These are phyloP conservation scores for Sylvicapra grimmia DNA, from an alignment of 2,113 vertebrate genomes.

Conservation along the genomic window DNA sequence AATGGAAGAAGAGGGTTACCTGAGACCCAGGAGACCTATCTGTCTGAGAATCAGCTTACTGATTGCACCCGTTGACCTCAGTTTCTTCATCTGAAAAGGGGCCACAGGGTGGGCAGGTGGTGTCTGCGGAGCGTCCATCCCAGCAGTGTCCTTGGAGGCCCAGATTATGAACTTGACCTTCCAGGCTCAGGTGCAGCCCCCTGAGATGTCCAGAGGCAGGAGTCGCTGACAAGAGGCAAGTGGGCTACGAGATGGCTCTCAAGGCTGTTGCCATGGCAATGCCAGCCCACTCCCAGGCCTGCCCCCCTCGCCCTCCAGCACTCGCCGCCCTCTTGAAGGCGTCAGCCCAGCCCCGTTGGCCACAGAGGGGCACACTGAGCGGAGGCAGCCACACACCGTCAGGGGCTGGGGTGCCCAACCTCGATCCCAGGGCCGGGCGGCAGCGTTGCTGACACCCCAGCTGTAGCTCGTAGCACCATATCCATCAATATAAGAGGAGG, in stretches of 20 bases:
- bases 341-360: background rate
- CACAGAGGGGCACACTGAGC: background rate
- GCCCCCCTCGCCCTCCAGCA: background rate
- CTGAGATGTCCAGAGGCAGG: background rate
- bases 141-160: background rate
- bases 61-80: background rate
- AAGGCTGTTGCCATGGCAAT: background rate
- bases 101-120: rapidly evolving
- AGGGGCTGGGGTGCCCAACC: background rate
- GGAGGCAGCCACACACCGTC: rapidly evolving
- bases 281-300: background rate
- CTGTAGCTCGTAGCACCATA: background rate
- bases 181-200: background rate
- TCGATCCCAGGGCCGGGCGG: background rate
- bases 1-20: rapidly evolving
- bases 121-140: rapidly evolving
- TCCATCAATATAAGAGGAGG: background rate
- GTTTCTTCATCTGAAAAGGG: background rate
- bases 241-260: background rate
- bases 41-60: background rate
- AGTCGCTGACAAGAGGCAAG: background rate
- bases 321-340: background rate
- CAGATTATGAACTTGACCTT: background rate
- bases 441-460: background rate
- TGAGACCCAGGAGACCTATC: background rate